Evolutionary conservation across 2,113 vertebrate species (phyloP).

Genomic region (Amblyornis subalaris): DNA sequence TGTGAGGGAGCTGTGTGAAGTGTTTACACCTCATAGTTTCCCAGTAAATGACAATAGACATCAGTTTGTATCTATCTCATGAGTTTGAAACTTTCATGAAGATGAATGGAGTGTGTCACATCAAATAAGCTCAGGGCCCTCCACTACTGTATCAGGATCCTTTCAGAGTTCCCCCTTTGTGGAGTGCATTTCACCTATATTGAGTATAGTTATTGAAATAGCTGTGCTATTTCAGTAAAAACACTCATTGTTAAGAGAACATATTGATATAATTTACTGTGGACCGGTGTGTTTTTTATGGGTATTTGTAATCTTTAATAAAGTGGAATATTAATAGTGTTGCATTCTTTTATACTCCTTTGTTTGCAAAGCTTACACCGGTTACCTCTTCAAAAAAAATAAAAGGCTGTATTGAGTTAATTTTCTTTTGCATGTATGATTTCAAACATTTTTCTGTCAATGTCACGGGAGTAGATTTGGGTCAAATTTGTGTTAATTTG

Average conservation of each 20-base stretch:
- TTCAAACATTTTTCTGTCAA: background rate
- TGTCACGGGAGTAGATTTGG: background rate
- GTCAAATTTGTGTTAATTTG: background rate
- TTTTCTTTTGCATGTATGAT: background rate
- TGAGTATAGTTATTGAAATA: background rate
- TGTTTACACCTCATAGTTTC: constrained; percentile 29
- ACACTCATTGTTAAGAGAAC: background rate
- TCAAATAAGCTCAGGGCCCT: constrained; percentile 25
- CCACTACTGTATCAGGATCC: background rate
- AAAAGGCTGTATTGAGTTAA: background rate
- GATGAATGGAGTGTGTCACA: constrained; percentile 46
- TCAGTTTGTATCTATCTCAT: constrained; percentile 24
- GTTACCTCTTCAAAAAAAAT: background rate
- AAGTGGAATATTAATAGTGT: background rate
- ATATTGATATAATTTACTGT: background rate
- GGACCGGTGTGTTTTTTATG: background rate
- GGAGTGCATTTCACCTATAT: background rate
- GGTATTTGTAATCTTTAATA: background rate
- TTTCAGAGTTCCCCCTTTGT: background rate
- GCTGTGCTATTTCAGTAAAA: background rate
- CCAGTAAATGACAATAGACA: constrained; percentile 33
- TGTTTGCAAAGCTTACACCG: background rate
- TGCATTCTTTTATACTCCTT: background rate
- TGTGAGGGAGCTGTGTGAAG: background rate
- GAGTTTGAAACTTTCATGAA: constrained; percentile 55